phyloP scores from a whole-genome alignment of 2,888 invertebrate genomes.

The Galerucella nymphaeae region DNA sequence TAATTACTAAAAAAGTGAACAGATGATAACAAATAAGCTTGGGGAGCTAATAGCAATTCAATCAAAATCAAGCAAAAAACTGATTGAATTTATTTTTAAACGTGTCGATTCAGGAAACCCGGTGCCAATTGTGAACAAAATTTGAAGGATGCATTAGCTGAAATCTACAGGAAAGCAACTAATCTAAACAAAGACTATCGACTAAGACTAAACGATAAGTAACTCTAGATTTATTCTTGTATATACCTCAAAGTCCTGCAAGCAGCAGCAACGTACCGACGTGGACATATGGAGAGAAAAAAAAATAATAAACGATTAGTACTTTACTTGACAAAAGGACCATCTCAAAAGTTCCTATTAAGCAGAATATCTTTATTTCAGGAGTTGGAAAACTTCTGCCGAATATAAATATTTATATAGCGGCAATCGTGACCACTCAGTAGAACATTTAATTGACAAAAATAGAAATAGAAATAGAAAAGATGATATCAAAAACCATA shows the following conservation, averaged over 20 bases:
- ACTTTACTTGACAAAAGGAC: conserved; percentile 74
- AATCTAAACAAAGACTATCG: conserved; percentile 65
- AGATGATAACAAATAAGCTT: not conserved
- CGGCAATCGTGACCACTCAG: conserved; percentile 63
- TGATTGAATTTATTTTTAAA: conserved; percentile 21
- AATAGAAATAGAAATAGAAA: conserved; percentile 54
- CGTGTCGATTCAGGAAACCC: conserved; percentile 28
- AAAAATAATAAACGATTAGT: conserved; percentile 74
- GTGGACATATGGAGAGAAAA: conserved; percentile 68
- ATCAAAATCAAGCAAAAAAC: not conserved
- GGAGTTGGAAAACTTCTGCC: conserved; percentile 45
- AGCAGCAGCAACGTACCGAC: conserved; percentile 76
- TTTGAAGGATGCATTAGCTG: conserved; percentile 51
- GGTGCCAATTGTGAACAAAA: conserved; percentile 42
- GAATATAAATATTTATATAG: conserved; percentile 29
- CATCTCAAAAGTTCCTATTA: conserved; percentile 91
- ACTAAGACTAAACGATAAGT: conserved; percentile 62
- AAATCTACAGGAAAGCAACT: conserved; percentile 64
- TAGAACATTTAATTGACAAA: conserved; percentile 58
- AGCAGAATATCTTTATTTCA: conserved; percentile 65
- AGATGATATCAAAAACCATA: conserved; percentile 54
- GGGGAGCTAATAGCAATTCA: not conserved
- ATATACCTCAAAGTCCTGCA: conserved; percentile 87
- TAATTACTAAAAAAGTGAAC: conserved; percentile 4
- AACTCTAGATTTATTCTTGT: conserved; percentile 61